Evolutionary conservation across 2,888 invertebrate genomes (phyloP).

Genomic region (Aphodius sticticus): DNA sequence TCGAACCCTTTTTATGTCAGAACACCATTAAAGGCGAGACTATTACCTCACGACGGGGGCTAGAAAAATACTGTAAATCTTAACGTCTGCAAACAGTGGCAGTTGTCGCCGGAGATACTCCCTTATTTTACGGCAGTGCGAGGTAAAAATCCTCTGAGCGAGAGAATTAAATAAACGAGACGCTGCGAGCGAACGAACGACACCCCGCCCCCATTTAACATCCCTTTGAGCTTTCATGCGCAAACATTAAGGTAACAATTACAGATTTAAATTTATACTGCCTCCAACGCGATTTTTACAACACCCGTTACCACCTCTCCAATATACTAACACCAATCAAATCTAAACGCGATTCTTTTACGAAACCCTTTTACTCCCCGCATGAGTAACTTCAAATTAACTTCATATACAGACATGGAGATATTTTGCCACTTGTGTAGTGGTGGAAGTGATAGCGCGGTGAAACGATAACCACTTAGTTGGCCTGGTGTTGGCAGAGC

Average conservation of each 20-base stretch:
- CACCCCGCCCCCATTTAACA: not conserved
- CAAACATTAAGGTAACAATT: constrained; percentile 4
- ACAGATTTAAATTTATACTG: not conserved
- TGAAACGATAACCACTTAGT: too few relatives aligned
- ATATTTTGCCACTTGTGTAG: too few relatives aligned
- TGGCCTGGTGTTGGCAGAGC: too few relatives aligned
- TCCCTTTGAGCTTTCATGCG: not conserved
- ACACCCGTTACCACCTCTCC: not conserved
- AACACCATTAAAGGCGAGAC: constrained; percentile 14
- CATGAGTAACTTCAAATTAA: too few relatives aligned
- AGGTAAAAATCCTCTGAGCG: not conserved
- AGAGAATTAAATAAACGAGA: not conserved
- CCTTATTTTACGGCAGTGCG: not conserved
- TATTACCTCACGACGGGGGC: constrained; percentile 11
- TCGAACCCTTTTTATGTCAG: constrained; percentile 19
- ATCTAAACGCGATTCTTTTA: too few relatives aligned
- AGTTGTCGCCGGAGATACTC: not conserved
- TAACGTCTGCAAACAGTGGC: not conserved
- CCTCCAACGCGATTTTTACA: not conserved
- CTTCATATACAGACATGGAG: too few relatives aligned
- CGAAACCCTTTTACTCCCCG: too few relatives aligned
- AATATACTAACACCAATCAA: not conserved
- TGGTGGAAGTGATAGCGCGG: too few relatives aligned
- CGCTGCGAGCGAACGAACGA: not conserved
- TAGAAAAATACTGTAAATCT: constrained; percentile 18